Evolutionary conservation across 2,113 vertebrate species (phyloP), one percentile per base, ranked within the genome.

Genomic region (Periophthalmus modestus): DNA sequence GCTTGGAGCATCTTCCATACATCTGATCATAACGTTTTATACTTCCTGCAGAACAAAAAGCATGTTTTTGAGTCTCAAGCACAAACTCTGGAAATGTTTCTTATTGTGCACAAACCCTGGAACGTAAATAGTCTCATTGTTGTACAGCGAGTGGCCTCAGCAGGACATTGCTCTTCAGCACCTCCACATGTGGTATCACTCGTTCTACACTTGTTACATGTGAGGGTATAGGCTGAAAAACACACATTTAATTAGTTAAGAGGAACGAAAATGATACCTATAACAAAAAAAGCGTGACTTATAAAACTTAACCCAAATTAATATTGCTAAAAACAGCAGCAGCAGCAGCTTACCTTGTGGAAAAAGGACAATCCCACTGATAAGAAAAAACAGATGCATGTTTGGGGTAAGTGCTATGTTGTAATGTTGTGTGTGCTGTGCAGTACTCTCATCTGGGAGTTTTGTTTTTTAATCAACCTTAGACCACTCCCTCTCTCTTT

Each of bases 321-420:
- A 9, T 39, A 5, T 39, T 39, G 5, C 9, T 39, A 9, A 21
- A 9, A 23, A 57, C 7, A 57, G 55, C 7, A 1, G 2, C 7
- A 14, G 23, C 3, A 58, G 54, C 18, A 55, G 77, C 80, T 76
- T 88, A 15, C 89, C 87, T 84, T 77, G 18, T 9, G 68, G 67
- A 10, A 90, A 73, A 24, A 89, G 75, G 52, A 65, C 70, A 46
- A 75, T 74, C 68, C 82, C 79, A 43, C 81, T 39, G 67, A 89
- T 23, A 4, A 87, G 57, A 1, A 19, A 9, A 0, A 84, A 21
- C 43, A 88, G 66, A 75, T 71, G 7, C 88, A 89, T 89, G 43
- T 54, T 54, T n/a, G 19, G 18, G 1, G 57, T 84, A 50, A 71
- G n/a, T 33, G 0, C 14, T 57, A 1, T 74, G 48, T 54, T 65